Evolutionary conservation across 2,113 vertebrate species (phyloP), one percentile per base, ranked within the genome.

Genomic region (Megaceryle maxima): DNA sequence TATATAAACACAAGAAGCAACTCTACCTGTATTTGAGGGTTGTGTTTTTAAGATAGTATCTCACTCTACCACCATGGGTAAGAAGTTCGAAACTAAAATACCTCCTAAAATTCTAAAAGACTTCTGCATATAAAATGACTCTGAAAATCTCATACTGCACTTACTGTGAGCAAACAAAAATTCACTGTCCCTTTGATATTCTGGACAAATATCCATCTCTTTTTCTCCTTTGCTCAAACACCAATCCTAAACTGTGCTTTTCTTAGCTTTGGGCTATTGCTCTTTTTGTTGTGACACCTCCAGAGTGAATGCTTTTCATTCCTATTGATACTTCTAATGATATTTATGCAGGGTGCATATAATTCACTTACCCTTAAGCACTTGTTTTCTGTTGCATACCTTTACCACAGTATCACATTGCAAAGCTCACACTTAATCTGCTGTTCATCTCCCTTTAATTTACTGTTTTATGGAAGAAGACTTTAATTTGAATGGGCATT

Each of bases 1-100:
- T 78, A 67, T 59, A 74, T 44, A 89, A 95, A 95, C 83, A 95
- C n/a, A 64, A 91, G 66, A 89, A 95, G 72, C 60, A 94, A 82
- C 78, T 69, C 73, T 39, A 83, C 76, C 66, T 86, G 82, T 60
- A 76, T 17, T 35, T 87, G 77, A 90, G 70, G 67, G 76, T 28
- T 94, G 81, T 89, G 74, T 80, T 92, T 87, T 88, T 88, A 93
- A 96, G 96, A 92, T 80, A 86, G 0, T 60, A 94, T 79, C 88
- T 92, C 4, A 0, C 63, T 87, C 69, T 56, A 68, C 51, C 48
- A 87, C 16, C 35, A 43, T 16, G 35, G 6, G 4, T 28, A 67
- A 93, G 82, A 76, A 81, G 39, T n/a, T 16, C 63, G 83, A 84
- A 87, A 51, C 11, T 44, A 48, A 91, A 95, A 50, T 19, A 69